Conservation (phyloP, 2,888 invertebrate species). For the Chironomus riparius region DNA sequence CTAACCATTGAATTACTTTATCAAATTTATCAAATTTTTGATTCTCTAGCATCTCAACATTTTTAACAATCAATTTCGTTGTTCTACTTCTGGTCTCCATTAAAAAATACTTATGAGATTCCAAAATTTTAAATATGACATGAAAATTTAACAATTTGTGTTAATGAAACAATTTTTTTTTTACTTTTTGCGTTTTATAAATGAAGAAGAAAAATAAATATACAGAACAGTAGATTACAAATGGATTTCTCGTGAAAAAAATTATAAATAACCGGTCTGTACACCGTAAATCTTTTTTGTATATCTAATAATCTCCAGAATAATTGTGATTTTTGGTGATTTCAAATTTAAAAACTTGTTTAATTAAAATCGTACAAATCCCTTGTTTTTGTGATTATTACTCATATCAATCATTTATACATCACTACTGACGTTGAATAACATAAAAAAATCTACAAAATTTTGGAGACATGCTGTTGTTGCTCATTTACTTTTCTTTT, state of each 20-base stretch:
- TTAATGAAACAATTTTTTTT: not conserved
- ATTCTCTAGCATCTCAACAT: conserved; percentile 25
- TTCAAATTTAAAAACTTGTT: not conserved
- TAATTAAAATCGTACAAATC: too few relatives aligned
- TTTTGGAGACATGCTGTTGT: too few relatives aligned
- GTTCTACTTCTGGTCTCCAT: conserved; percentile 23
- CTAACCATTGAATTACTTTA: conserved; percentile 22
- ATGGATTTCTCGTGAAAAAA: not conserved
- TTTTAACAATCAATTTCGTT: conserved; percentile 24
- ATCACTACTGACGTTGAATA: too few relatives aligned
- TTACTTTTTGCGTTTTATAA: conserved; percentile 18
- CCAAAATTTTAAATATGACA: not conserved
- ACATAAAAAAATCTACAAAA: too few relatives aligned
- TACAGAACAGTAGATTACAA: not conserved
- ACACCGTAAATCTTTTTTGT: not conserved
- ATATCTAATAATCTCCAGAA: not conserved
- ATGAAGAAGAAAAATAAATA: not conserved
- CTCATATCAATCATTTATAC: too few relatives aligned
- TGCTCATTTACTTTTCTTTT: too few relatives aligned
- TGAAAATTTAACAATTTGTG: not conserved
- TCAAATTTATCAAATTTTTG: conserved; percentile 24
- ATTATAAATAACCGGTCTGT: not conserved
- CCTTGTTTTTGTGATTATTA: too few relatives aligned
- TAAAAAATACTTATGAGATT: not conserved
- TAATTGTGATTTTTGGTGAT: not conserved